These are phyloP conservation scores for Orientallactaga sibirica DNA, from an alignment of 2,797 vertebrate genomes.

Conservation along the genomic window DNA sequence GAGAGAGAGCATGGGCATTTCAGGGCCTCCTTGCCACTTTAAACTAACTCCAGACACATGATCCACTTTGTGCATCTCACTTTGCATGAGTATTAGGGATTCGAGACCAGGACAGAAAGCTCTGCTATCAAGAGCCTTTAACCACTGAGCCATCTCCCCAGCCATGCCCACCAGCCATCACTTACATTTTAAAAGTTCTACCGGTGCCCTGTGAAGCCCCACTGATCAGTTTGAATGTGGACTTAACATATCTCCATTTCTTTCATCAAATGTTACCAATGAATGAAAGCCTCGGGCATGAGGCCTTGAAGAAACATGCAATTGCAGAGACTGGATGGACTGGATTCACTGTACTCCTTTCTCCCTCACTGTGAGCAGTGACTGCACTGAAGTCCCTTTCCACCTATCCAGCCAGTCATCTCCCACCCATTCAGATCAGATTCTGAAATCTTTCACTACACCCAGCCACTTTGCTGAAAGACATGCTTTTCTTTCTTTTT, in stretches of 20 bases:
- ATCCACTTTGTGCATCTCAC: too few species aligned
- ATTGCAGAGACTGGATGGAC: not conserved
- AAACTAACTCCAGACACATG: too few species aligned
- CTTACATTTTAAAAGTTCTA: not conserved
- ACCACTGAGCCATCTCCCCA: too few species aligned
- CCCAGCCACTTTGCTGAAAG: not conserved
- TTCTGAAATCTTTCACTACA: not conserved
- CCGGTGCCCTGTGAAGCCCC: not conserved
- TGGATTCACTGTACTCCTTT: not conserved
- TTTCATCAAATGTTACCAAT: not conserved
- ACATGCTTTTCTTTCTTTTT: not conserved
- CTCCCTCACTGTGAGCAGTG: rapidly evolving
- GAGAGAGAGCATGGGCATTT: too few species aligned
- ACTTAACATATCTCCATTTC: not conserved
- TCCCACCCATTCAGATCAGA: not conserved
- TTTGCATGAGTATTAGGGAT: too few species aligned
- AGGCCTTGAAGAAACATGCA: not conserved
- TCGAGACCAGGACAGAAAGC: too few species aligned
- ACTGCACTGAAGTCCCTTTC: not conserved
- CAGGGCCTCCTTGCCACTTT: too few species aligned
- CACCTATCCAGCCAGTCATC: not conserved
- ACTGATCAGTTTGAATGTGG: not conserved
- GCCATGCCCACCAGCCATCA: not conserved
- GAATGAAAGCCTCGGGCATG: not conserved
- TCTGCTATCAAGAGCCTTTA: too few species aligned